Evolutionary conservation across 2,113 vertebrate genomes (phyloP).

Genomic region (Equus przewalskii): DNA sequence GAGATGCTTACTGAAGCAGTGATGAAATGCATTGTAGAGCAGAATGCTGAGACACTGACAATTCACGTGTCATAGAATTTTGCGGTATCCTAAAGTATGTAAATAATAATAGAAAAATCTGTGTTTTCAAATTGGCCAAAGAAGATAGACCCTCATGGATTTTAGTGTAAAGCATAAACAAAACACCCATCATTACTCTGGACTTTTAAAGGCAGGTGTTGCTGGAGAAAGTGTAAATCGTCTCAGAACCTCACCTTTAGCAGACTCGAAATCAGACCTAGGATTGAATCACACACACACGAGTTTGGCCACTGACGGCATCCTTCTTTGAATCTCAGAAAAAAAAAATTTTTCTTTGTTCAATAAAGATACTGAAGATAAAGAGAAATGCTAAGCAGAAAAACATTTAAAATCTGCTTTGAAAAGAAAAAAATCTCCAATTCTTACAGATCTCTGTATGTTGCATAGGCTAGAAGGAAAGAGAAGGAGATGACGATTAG

Average conservation of each 20-base stretch:
- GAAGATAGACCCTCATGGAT: not conserved
- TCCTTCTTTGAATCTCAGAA: not conserved
- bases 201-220: not conserved
- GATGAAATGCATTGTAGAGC: not conserved
- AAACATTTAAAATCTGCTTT: not conserved
- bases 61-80: not conserved
- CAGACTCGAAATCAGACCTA: not conserved
- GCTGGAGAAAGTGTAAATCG: not conserved
- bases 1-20: slow-evolving; percentile 39
- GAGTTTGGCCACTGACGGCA: not conserved
- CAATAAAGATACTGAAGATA: slow-evolving; percentile 42
- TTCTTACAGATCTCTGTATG: not conserved
- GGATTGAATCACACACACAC: not conserved
- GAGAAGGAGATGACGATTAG: not conserved
- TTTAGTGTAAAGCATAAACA: not conserved
- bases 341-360: not conserved
- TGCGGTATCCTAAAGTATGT: not conserved
- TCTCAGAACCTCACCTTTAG: not conserved
- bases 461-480: not conserved
- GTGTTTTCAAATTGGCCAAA: not conserved
- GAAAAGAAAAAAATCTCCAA: not conserved
- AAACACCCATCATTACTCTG: not conserved
- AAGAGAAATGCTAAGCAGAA: not conserved
- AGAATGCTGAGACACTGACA: not conserved
- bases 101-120: not conserved